Percentiles rank a stretch among this genome's conserved stretches.
Evolutionary conservation across 2,113 vertebrate species (phyloP).

Genomic region (Ornithorhynchus anatinus): DNA sequence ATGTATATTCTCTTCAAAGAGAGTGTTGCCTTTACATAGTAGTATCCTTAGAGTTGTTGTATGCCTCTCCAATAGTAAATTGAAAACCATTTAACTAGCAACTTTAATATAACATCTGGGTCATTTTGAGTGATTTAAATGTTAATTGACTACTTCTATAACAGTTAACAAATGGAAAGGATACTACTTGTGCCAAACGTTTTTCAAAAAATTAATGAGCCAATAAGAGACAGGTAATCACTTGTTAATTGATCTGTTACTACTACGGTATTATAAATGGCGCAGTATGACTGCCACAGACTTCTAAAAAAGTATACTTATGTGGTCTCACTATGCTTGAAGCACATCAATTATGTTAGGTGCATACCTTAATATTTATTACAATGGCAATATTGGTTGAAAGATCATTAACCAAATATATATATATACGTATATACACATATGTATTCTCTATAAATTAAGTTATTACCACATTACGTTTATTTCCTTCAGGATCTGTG

Average conservation of each 20-base stretch:
- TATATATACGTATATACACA: too few relatives aligned
- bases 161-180: constrained; percentile 44
- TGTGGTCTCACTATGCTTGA: neutral
- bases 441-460: constrained; percentile 26
- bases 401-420: constrained; percentile 66
- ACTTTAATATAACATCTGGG: constrained; percentile 19
- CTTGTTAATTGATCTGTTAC: constrained; percentile 64
- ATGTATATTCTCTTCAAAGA: too few relatives aligned
- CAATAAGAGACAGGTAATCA: constrained; percentile 54
- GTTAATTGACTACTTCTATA: constrained; percentile 54
- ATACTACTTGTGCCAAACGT: constrained; percentile 40
- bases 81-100: neutral
- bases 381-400: constrained; percentile 30
- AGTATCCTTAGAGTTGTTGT: too few relatives aligned
- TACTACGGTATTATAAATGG: constrained; percentile 24
- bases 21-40: too few relatives aligned
- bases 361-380: constrained; percentile 56
- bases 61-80: too few relatives aligned
- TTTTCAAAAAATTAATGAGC: constrained; percentile 65
- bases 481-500: constrained; percentile 32
- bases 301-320: constrained; percentile 37
- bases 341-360: constrained; percentile 25
- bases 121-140: constrained; percentile 54
- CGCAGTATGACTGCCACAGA: neutral
- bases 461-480: constrained; percentile 25